phyloP scores from a whole-genome alignment of 2,797 vertebrate species.

The Cichlasoma orientale region DNA sequence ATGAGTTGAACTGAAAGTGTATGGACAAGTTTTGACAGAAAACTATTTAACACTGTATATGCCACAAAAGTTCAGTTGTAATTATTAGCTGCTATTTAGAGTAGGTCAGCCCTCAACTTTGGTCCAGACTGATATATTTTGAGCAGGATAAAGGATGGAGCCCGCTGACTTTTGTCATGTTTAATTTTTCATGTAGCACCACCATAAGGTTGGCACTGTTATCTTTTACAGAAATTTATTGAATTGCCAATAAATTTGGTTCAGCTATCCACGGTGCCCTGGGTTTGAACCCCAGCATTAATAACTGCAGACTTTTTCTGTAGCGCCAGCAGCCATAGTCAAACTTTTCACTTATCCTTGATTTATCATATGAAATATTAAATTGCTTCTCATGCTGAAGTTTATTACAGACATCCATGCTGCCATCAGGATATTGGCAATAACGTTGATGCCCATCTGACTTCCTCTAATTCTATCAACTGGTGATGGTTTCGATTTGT shows the following conservation, averaged over 20 bases:
- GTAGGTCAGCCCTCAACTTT: not conserved
- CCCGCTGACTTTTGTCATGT: not conserved
- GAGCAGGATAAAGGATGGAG: not conserved
- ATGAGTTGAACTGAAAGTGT: not conserved
- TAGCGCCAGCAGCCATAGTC: not conserved
- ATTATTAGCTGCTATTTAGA: not conserved
- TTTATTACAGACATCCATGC: conserved; percentile 7
- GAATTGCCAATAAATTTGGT: not conserved
- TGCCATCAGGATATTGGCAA: conserved; percentile 3
- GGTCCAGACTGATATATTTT: not conserved
- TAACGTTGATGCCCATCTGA: not conserved
- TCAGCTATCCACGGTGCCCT: not conserved
- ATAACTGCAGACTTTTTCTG: conserved; percentile 1
- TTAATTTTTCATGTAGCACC: not conserved
- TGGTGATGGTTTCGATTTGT: not conserved
- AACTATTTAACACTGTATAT: not conserved
- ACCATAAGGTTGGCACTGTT: not conserved
- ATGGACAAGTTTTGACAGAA: not conserved
- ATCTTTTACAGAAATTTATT: not conserved
- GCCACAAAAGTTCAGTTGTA: not conserved
- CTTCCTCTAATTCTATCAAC: not conserved
- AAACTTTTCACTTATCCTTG: not conserved
- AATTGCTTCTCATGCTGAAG: not conserved
- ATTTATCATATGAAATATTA: conserved; percentile 1
- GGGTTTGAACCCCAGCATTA: not conserved